Conservation (phyloP, 2,797 vertebrate species). For the Tragelaphus oryx region DNA sequence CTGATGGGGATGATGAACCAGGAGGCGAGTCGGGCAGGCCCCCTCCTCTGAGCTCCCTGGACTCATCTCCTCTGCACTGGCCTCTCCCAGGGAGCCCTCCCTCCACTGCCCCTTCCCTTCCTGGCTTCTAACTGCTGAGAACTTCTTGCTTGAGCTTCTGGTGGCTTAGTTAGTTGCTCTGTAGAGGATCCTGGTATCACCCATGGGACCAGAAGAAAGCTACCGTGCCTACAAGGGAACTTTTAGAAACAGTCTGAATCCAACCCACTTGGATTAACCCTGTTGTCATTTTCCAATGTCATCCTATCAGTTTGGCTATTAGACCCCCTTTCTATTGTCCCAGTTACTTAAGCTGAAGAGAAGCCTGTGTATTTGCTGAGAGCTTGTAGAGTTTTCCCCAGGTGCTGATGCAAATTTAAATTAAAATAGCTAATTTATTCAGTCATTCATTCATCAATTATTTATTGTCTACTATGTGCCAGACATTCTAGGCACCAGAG, state of each 20-base stretch:
- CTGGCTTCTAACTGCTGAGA: neutral
- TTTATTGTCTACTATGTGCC: constrained; percentile 49
- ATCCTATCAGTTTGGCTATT: neutral
- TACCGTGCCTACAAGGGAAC: neutral
- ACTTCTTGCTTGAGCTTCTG: neutral
- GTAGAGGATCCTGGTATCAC: neutral
- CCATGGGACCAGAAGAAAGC: neutral
- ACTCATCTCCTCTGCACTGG: neutral
- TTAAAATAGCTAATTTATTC: constrained; percentile 4
- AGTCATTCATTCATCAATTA: constrained; percentile 38
- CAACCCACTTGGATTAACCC: neutral
- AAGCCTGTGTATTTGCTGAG: constrained; percentile 1
- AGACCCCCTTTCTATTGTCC: neutral
- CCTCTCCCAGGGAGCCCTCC: neutral
- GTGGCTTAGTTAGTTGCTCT: neutral
- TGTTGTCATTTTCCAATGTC: neutral
- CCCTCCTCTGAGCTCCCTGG: neutral
- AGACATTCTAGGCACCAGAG: neutral
- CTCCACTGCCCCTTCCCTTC: neutral
- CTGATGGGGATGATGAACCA: neutral
- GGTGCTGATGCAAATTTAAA: constrained; percentile 33
- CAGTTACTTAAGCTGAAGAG: neutral
- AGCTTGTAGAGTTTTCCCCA: neutral
- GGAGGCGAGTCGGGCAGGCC: neutral
- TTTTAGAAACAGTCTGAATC: neutral